These are phyloP conservation scores for Hirundichthys speculiger DNA, from an alignment of 2,113 vertebrate species.

Conservation along the genomic window DNA sequence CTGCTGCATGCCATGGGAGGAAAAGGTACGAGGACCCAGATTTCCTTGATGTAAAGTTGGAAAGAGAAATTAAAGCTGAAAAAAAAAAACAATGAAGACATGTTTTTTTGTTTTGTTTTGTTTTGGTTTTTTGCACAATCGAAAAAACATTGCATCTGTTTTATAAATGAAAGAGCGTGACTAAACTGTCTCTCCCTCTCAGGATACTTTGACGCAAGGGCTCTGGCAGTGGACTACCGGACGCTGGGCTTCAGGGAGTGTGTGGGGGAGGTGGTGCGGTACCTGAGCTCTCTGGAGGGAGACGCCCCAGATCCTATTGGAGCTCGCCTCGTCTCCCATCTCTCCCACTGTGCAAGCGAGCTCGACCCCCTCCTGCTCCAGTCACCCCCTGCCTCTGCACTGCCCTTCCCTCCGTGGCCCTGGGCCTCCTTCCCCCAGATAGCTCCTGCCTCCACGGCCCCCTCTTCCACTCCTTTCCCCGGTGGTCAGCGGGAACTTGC, in stretches of 20 bases:
- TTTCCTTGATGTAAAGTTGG: not conserved
- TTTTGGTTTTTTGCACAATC: too few relatives aligned
- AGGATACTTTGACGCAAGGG: slow-evolving; percentile 92
- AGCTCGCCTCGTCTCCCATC: slow-evolving; percentile 92
- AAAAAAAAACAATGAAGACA: too few relatives aligned
- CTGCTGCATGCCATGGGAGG: slow-evolving; percentile 92
- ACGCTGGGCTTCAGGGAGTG: slow-evolving; percentile 95
- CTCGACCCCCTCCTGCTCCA: slow-evolving; percentile 86
- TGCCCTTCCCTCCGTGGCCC: slow-evolving; percentile 87
- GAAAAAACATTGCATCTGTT: too few relatives aligned
- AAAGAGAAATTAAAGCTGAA: not conserved
- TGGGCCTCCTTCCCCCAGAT: slow-evolving; percentile 89
- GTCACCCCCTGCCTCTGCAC: slow-evolving; percentile 63
- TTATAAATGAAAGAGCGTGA: not conserved
- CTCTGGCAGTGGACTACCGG: slow-evolving; percentile 92
- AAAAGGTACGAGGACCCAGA: slow-evolving; percentile 79
- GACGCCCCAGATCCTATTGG: slow-evolving; percentile 87
- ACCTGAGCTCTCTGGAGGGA: slow-evolving; percentile 89
- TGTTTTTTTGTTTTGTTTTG: too few relatives aligned
- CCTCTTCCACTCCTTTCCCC: slow-evolving; percentile 71
- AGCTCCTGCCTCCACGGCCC: slow-evolving; percentile 68
- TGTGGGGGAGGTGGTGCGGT: slow-evolving; percentile 92
- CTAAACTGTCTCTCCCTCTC: slow-evolving; percentile 43
- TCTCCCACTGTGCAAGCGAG: slow-evolving; percentile 91
- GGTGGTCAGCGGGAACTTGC: slow-evolving; percentile 80